Percentiles rank a stretch among this genome's conserved stretches.
Evolutionary conservation across 2,113 vertebrate species (phyloP).

Genomic region (Callipepla californica): DNA sequence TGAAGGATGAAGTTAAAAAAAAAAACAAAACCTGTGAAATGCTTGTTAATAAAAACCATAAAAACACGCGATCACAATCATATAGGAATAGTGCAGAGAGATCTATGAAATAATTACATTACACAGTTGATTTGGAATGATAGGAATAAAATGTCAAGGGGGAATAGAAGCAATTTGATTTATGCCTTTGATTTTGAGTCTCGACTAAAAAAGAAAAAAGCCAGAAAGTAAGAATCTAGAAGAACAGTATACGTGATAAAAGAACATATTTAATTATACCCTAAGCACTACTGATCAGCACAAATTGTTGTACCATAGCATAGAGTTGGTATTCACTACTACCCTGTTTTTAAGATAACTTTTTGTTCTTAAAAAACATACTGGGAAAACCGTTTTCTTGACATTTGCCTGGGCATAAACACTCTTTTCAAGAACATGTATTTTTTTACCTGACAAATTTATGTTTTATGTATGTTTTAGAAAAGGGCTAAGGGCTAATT

Average conservation of each 20-base stretch:
- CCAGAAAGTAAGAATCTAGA: background rate
- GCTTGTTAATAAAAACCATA: background rate
- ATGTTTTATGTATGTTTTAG: background rate
- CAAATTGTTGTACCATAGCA: background rate
- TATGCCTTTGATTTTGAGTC: background rate
- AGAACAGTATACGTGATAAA: background rate
- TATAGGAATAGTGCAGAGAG: background rate
- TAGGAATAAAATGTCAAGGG: background rate
- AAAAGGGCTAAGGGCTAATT: background rate
- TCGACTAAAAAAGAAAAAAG: background rate
- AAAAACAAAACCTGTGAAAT: accelerated
- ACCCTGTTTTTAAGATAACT: background rate
- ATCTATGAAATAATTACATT: background rate
- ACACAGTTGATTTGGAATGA: background rate
- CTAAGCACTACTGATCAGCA: background rate
- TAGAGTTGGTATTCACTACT: background rate
- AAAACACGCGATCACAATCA: background rate
- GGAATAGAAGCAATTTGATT: background rate
- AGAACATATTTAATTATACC: background rate
- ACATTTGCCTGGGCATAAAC: background rate
- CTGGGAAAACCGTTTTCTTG: background rate
- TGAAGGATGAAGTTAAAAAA: background rate
- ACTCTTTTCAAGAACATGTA: background rate
- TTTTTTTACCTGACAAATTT: background rate
- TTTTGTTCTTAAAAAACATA: background rate